These are phyloP conservation scores for Eubucco bourcierii DNA, from an alignment of 2,113 vertebrate species.

Conservation along the genomic window DNA sequence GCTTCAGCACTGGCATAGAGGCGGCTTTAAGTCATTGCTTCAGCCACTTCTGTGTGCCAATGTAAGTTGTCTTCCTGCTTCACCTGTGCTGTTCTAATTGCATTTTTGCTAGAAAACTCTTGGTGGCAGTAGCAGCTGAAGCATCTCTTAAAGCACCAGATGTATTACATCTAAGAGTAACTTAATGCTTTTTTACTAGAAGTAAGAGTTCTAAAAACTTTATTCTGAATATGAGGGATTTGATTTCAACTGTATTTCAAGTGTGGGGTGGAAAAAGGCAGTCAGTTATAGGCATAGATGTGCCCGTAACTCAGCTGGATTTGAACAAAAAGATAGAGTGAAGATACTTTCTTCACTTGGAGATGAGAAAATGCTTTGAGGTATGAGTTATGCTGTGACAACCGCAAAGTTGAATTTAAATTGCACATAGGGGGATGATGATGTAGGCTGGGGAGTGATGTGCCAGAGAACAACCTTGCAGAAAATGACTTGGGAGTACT, in stretches of 20 bases:
- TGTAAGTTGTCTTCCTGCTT: conserved; percentile 66
- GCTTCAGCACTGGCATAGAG: conserved; percentile 70
- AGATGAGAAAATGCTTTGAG: background rate
- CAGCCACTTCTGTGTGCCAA: conserved; percentile 73
- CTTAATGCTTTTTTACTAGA: background rate
- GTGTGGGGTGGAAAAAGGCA: background rate
- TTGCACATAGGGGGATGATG: background rate
- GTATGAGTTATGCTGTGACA: background rate
- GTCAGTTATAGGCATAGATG: background rate
- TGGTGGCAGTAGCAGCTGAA: conserved; percentile 70
- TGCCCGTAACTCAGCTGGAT: background rate
- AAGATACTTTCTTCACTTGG: background rate
- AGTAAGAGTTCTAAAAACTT: background rate
- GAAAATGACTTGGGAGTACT: no score
- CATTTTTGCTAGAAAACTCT: conserved; percentile 58
- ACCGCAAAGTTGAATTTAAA: background rate
- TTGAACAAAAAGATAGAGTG: background rate
- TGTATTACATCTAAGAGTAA: conserved; percentile 14
- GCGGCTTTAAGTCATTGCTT: conserved; percentile 72
- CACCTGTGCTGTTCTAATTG: conserved; percentile 49
- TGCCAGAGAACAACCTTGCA: no score
- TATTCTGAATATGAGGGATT: background rate
- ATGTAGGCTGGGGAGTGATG: no score
- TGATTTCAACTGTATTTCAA: background rate
- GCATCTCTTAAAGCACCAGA: conserved; percentile 61